These are phyloP conservation scores for Barnardius zonarius DNA, from an alignment of 2,113 vertebrate species.

Conservation along the genomic window DNA sequence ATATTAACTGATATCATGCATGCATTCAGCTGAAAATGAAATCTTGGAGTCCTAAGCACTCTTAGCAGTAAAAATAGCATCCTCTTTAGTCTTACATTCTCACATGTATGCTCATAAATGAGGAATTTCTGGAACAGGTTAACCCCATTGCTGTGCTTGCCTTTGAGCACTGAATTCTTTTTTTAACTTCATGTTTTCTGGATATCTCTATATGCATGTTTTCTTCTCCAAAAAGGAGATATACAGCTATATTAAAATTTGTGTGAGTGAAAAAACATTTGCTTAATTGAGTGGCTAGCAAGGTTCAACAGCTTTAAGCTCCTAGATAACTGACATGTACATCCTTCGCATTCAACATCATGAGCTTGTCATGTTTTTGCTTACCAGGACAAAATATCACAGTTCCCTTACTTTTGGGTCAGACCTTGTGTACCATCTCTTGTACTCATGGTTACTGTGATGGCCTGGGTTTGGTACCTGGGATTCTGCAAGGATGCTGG, in stretches of 20 bases:
- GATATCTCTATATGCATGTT: neutral
- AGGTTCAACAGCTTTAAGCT: neutral
- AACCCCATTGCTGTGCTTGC: neutral
- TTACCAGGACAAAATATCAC: neutral
- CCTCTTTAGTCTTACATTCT: neutral
- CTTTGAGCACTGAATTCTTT: neutral
- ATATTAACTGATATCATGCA: neutral
- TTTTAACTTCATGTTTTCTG: neutral
- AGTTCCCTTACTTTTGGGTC: neutral
- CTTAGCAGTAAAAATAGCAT: neutral
- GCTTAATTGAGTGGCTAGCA: neutral
- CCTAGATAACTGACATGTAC: neutral
- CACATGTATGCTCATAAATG: neutral
- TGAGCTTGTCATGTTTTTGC: neutral
- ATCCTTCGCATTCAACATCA: neutral
- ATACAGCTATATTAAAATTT: neutral
- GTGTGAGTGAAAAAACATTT: neutral
- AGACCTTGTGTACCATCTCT: accelerated
- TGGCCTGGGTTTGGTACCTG: neutral
- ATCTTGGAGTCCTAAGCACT: neutral
- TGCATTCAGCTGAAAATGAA: neutral
- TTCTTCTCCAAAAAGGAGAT: neutral
- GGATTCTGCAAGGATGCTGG: neutral
- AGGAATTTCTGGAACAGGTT: neutral
- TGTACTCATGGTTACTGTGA: neutral